Evolutionary conservation across 1,140 invertebrate genomes (phyloP).

Genomic region (Drosophila yakuba): DNA sequence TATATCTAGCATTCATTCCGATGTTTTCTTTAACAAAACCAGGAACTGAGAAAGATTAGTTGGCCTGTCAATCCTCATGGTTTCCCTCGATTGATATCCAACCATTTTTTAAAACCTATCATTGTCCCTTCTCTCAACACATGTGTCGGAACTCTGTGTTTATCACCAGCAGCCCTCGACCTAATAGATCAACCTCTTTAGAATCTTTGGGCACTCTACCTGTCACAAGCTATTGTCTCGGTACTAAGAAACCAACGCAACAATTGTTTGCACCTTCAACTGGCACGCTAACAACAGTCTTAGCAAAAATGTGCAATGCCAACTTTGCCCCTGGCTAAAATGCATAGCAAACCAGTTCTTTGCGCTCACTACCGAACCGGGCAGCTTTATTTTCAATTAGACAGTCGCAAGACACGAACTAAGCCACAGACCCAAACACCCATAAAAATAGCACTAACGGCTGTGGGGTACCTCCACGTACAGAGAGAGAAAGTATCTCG

Average conservation of each 20-base stretch:
- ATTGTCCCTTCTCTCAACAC: background rate
- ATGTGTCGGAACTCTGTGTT: background rate
- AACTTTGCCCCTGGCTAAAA: slow-evolving; percentile 45
- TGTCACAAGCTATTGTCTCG: slow-evolving; percentile 23
- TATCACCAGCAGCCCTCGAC: background rate
- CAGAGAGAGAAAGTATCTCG: slow-evolving; percentile 10
- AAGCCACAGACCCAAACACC: slow-evolving; percentile 35
- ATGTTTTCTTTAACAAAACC: no score
- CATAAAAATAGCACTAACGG: slow-evolving; percentile 28
- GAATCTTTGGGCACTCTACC: slow-evolving; percentile 24
- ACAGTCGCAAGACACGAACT: slow-evolving; percentile 42
- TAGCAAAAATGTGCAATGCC: slow-evolving; percentile 44
- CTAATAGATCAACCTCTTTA: slow-evolving; percentile 1
- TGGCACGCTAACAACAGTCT: slow-evolving; percentile 12
- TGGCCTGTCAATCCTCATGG: no score
- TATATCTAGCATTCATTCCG: no score
- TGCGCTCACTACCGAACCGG: slow-evolving; percentile 29
- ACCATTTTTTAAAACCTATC: background rate
- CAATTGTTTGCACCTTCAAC: slow-evolving; percentile 38
- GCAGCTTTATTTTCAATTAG: slow-evolving; percentile 60
- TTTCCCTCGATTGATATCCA: no score
- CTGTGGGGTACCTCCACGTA: slow-evolving; percentile 6
- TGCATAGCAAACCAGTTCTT: slow-evolving; percentile 62
- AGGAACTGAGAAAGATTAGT: no score
- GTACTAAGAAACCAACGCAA: slow-evolving; percentile 7